Evolutionary conservation across 2,797 vertebrate genomes (phyloP), one percentile per base, ranked within the genome.

Genomic region (Megaceryle alcyon): DNA sequence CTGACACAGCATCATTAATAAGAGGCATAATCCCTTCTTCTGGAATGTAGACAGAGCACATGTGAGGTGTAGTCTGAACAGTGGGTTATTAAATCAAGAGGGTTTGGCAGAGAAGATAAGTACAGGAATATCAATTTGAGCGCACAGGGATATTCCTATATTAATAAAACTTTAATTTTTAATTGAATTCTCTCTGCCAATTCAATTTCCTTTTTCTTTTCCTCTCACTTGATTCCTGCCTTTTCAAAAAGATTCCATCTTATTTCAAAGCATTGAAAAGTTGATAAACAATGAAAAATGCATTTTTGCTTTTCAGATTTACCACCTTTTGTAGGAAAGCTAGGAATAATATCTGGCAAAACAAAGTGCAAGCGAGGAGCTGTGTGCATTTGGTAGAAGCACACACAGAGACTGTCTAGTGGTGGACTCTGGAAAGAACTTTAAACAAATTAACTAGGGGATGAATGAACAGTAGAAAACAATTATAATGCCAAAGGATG

Each of bases 111-210:
- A 83, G 60, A 79, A 86, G 53, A 68, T 79, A 66, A 90, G 44
- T 60, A 65, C 10, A 86, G 35, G 33, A 88, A 77, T 88, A 84
- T 19, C 68, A 73, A 92, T 92, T 82, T 95, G 43, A 41, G 29
- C 2, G 7, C 23, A 72, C 8, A 39, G 14, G 73, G 19, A 68
- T 78, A 81, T 82, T 54, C 21, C 14, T 68, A 28, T 84, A 79
- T 81, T 90, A 95, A 92, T 71, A 94, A 94, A 96, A 88, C 26
- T 90, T 90, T 61, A 89, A 72, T 86, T 95, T 86, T 84, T 96
- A 82, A 91, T 82, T 92, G 20, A 87, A 94, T 80, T 80, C 14
- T 66, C 46, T 75, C 7, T 90, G 80, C 28, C 70, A 80, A 26
- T 86, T 92, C 31, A 84, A 61, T 86, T 94, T 91, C 20, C 20